A percentile compares a stretch with the other conserved stretches of the same genome.
phyloP scores from a whole-genome alignment of 1,140 invertebrate genomes.

The Panagrolaimus sp. region DNA sequence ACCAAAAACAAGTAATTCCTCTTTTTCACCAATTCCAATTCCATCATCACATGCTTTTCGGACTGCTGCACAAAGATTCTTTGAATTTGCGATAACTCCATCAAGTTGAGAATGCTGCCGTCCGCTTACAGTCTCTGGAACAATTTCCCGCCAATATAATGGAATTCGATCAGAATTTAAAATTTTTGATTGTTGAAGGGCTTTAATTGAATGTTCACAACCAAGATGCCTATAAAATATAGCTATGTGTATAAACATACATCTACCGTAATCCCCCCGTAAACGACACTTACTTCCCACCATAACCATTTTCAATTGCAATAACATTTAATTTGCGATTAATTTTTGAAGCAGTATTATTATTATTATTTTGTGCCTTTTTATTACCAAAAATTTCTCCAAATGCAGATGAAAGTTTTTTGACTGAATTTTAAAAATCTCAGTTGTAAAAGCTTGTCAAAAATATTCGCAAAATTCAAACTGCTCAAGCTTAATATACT shows the following conservation, averaged over 20 bases:
- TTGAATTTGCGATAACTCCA: conserved; percentile 40
- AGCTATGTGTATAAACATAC: no score
- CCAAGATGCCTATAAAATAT: conserved; percentile 47
- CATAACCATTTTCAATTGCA: conserved; percentile 49
- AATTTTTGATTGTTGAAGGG: conserved; percentile 34
- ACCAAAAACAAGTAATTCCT: conserved; percentile 48
- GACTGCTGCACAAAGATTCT: conserved; percentile 15
- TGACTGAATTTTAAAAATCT: no score
- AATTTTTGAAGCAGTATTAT: no score
- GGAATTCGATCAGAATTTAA: conserved; percentile 33
- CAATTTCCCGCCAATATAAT: conserved; percentile 38
- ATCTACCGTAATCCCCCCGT: no score
- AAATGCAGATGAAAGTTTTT: no score
- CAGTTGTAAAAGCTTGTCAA: no score
- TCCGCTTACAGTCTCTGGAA: conserved; percentile 45
- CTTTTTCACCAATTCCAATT: conserved; percentile 15
- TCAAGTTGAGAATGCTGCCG: conserved; percentile 34
- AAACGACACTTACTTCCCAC: conserved; percentile 46
- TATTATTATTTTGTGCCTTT: no score
- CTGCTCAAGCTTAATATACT: no score
- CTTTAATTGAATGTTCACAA: conserved; percentile 43
- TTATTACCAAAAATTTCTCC: no score
- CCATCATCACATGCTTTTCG: conserved; percentile 22
- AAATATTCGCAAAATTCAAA: no score
- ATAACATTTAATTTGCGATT: conserved; percentile 26